Percentiles rank a stretch among this genome's conserved stretches.
Conservation (phyloP, 2,797 vertebrate species). For the Pithecia hirsuta region DNA sequence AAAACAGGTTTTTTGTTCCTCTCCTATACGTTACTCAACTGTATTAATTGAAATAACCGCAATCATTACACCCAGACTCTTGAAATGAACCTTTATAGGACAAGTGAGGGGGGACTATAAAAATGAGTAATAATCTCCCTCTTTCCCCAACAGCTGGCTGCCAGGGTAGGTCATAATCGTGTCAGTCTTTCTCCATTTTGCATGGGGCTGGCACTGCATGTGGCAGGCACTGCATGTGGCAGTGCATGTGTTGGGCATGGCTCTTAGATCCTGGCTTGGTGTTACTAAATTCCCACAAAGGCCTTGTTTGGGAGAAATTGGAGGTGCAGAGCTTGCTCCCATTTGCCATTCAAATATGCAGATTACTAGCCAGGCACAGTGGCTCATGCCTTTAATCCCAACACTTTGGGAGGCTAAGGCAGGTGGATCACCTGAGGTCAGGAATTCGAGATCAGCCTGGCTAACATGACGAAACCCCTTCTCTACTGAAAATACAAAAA, state of each 20-base stretch:
- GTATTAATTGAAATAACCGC: background rate
- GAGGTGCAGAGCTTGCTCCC: background rate
- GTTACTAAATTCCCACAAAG: background rate
- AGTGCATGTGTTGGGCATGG: background rate
- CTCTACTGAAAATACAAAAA: background rate
- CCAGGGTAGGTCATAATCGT: background rate
- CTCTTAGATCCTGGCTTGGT: background rate
- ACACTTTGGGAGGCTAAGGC: background rate
- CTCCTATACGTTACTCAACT: background rate
- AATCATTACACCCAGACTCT: background rate
- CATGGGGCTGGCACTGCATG: background rate
- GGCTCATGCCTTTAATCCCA: background rate
- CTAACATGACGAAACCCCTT: background rate
- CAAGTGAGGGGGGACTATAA: background rate
- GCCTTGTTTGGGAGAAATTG: background rate
- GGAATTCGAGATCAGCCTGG: background rate
- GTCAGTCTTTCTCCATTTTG: background rate
- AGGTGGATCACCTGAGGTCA: background rate
- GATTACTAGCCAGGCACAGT: background rate
- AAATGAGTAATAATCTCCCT: background rate
- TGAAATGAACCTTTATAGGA: background rate
- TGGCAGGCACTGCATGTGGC: background rate
- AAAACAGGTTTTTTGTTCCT: background rate
- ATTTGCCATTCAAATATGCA: background rate
- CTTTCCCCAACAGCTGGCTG: background rate